phyloP scores from a whole-genome alignment of 2,113 vertebrate species.

The Pomatostomus ruficeps region DNA sequence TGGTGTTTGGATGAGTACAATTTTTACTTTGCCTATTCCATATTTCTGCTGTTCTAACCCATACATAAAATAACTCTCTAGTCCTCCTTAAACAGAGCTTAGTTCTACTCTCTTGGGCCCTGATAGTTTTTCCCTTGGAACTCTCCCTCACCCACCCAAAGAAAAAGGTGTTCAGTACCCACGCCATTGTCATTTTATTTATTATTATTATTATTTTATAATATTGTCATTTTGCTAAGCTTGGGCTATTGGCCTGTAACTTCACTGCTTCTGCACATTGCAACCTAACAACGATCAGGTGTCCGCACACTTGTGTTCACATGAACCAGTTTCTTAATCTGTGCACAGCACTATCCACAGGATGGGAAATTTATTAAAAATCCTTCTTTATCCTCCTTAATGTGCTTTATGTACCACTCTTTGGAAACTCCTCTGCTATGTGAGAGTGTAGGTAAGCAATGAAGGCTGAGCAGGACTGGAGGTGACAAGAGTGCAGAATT shows the following conservation, averaged over 20 bases:
- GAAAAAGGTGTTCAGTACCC: neutral
- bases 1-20: neutral
- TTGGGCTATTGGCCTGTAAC: neutral
- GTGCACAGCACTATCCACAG: neutral
- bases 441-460: fast-evolving
- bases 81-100: neutral
- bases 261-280: neutral
- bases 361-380: neutral
- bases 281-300: neutral
- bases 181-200: neutral
- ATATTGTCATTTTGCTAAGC: neutral
- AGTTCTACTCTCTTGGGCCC: neutral
- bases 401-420: neutral
- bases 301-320: neutral
- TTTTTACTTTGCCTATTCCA: neutral
- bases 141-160: fast-evolving
- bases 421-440: neutral
- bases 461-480: neutral
- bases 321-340: neutral
- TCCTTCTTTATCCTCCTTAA: neutral
- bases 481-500: neutral
- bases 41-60: neutral
- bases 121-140: neutral
- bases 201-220: neutral
- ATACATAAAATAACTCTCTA: neutral